A percentile compares a stretch with the other conserved stretches of the same genome.
These are phyloP conservation scores for Stenopsyche tienmushanensis DNA, from an alignment of 1,140 invertebrate species.

Conservation along the genomic window DNA sequence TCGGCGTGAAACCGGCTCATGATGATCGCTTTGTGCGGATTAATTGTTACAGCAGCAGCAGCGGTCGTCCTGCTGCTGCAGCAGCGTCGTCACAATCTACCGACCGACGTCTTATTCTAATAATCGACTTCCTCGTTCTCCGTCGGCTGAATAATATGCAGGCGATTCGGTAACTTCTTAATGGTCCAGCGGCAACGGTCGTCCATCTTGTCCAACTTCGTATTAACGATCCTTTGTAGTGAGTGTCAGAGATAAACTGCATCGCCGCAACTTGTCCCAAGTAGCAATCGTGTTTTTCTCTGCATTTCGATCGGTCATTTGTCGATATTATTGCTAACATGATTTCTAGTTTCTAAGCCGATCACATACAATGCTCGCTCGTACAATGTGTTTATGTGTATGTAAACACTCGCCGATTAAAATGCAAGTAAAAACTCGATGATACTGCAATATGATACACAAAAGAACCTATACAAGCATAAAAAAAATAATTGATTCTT, in stretches of 20 bases:
- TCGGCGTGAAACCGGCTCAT: not conserved
- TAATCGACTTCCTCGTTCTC: not conserved
- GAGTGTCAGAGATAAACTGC: conserved; percentile 2
- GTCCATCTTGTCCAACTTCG: not conserved
- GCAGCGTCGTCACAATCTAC: not conserved
- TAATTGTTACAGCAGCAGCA: not conserved
- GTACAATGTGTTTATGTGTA: too few relatives aligned
- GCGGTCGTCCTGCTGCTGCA: too few relatives aligned
- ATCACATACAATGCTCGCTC: too few relatives aligned
- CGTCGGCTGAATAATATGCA: too few relatives aligned
- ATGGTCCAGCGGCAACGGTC: too few relatives aligned
- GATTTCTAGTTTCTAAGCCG: conserved; percentile 6
- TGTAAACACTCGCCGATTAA: too few relatives aligned
- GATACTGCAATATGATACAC: too few relatives aligned
- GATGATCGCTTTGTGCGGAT: not conserved
- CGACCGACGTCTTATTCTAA: not conserved
- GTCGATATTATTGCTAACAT: conserved; percentile 14
- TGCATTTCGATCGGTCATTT: conserved; percentile 10
- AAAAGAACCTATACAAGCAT: too few relatives aligned
- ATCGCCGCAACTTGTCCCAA: not conserved
- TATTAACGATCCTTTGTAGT: conserved; percentile 1
- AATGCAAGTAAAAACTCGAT: too few relatives aligned
- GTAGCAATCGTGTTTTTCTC: conserved; percentile 9
- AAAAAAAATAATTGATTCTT: too few relatives aligned
- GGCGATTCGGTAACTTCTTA: too few relatives aligned